phyloP scores from a whole-genome alignment of 2,888 invertebrate species.

The Parnassius orleans region DNA sequence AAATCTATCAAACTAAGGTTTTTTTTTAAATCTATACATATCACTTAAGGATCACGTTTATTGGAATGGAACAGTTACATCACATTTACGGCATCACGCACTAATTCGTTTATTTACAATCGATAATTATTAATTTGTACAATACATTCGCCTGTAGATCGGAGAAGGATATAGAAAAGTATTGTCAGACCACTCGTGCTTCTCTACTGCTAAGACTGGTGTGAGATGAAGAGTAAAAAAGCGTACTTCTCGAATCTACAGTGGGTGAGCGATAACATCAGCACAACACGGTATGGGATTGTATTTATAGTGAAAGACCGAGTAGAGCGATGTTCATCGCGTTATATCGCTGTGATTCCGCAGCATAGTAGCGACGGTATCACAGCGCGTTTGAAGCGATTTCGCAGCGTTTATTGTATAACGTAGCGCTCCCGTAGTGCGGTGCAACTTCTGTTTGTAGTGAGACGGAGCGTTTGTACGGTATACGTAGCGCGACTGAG shows the following conservation, averaged over 20 bases:
- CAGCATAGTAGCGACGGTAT: not conserved
- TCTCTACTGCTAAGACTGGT: not conserved
- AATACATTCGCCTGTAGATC: slow-evolving; percentile 17
- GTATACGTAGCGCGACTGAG: too few species aligned
- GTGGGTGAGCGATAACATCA: not conserved
- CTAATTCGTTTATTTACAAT: slow-evolving; percentile 42
- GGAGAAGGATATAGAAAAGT: not conserved
- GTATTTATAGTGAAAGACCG: slow-evolving; percentile 6
- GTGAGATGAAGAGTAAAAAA: not conserved
- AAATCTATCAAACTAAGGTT: slow-evolving; percentile 21
- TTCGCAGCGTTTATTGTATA: not conserved
- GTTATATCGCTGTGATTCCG: not conserved
- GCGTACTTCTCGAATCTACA: not conserved
- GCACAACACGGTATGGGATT: not conserved
- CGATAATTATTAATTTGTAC: slow-evolving; percentile 43
- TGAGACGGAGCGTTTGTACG: too few species aligned
- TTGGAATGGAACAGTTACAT: slow-evolving; percentile 63
- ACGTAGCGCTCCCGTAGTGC: slow-evolving; percentile 19
- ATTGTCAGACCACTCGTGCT: not conserved
- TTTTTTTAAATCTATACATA: slow-evolving; percentile 44
- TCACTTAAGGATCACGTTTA: slow-evolving; percentile 58
- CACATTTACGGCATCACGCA: slow-evolving; percentile 50
- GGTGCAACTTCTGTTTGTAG: not conserved
- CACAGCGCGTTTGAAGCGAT: slow-evolving; percentile 11
- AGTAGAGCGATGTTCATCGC: slow-evolving; percentile 19